These are phyloP conservation scores for Drosophila ezoana DNA, from an alignment of 2,888 invertebrate species.

Conservation along the genomic window DNA sequence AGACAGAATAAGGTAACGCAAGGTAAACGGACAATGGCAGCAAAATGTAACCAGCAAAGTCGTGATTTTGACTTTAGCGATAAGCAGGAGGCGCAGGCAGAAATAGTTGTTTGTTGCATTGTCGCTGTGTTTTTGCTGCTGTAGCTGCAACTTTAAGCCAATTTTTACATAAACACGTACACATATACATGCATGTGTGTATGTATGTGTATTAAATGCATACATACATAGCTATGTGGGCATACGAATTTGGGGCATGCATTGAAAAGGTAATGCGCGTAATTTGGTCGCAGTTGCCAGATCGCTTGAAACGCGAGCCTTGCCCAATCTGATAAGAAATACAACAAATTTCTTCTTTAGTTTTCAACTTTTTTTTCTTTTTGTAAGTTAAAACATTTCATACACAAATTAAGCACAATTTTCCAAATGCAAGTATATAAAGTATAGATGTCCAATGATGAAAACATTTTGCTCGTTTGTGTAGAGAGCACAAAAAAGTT, in stretches of 20 bases:
- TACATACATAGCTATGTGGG: conserved; percentile 1
- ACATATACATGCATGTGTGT: neutral
- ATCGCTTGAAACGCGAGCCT: conserved; percentile 7
- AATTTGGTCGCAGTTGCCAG: conserved; percentile 38
- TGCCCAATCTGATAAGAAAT: conserved; percentile 1
- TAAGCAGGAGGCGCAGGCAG: conserved; percentile 55
- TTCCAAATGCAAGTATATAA: no score
- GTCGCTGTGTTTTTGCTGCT: conserved; percentile 23
- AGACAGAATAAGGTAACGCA: conserved; percentile 26
- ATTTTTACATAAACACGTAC: conserved; percentile 29
- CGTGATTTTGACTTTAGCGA: conserved; percentile 75
- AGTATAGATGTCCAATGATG: no score
- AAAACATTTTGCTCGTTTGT: no score
- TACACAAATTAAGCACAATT: neutral
- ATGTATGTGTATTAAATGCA: conserved; percentile 1
- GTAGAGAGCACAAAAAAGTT: no score
- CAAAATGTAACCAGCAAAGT: conserved; percentile 58
- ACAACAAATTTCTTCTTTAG: conserved; percentile 1
- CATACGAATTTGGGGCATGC: conserved; percentile 12
- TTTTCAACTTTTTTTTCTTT: neutral
- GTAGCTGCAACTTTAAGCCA: conserved; percentile 38
- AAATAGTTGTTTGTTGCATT: conserved; percentile 33
- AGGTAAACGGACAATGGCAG: conserved; percentile 46
- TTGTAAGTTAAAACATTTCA: no score
- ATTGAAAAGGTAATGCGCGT: conserved; percentile 45